Evolutionary conservation across 2,113 vertebrate species (phyloP).

Genomic region (Scatophagus argus): DNA sequence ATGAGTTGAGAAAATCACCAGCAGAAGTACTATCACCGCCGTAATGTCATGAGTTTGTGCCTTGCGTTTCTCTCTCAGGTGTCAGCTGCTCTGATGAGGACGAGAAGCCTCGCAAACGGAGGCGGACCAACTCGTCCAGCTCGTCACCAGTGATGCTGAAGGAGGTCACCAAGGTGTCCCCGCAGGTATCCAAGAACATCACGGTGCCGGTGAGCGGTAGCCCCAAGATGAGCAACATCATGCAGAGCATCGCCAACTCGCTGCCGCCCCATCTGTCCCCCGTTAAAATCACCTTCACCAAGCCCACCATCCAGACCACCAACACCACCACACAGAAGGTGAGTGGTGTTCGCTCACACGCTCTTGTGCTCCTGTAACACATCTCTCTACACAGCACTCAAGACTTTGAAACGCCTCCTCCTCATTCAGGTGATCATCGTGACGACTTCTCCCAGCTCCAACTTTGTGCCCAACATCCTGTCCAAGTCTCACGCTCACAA

Average conservation of each 20-base stretch:
- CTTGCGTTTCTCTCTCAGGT: slow-evolving; percentile 75
- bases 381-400: rapidly evolving
- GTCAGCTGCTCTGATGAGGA: slow-evolving; percentile 98
- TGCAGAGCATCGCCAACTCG: slow-evolving; percentile 99
- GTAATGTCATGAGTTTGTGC: not conserved
- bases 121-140: slow-evolving; percentile 96
- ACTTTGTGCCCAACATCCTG: slow-evolving; percentile 98
- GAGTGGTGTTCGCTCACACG: rapidly evolving
- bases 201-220: slow-evolving; percentile 92
- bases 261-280: slow-evolving; percentile 98
- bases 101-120: slow-evolving; percentile 97
- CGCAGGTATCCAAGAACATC: slow-evolving; percentile 93
- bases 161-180: slow-evolving; percentile 91
- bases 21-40: not conserved
- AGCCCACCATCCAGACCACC: slow-evolving; percentile 95
- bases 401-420: slow-evolving; percentile 11
- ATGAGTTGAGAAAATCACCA: no score
- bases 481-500: slow-evolving; percentile 97
- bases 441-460: slow-evolving; percentile 97
- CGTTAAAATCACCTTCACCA: slow-evolving; percentile 99
- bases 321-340: slow-evolving; percentile 97
- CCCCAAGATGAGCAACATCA: slow-evolving; percentile 99
- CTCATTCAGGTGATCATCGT: slow-evolving; percentile 95
- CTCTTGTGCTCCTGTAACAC: not conserved
- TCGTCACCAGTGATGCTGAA: slow-evolving; percentile 96